A percentile compares a stretch with the other conserved stretches of the same genome.
Conservation (phyloP, 2,888 invertebrate genomes). For the Clitarchus hookeri region DNA sequence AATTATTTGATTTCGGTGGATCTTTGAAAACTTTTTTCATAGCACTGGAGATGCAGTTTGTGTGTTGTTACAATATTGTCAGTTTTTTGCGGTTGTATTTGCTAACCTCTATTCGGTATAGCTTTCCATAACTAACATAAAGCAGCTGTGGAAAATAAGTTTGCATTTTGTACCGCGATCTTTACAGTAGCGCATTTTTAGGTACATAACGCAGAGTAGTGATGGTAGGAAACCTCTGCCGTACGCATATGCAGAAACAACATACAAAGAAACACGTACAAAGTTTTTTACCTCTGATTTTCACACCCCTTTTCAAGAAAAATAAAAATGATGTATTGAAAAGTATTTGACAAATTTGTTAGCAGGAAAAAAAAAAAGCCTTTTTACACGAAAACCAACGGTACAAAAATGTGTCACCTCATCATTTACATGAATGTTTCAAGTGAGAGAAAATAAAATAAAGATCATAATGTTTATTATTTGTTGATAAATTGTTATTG, state of each 20-base stretch:
- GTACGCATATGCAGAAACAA: not conserved
- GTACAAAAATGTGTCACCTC: constrained; percentile 35
- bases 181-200: not conserved
- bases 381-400: constrained; percentile 32
- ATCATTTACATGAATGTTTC: constrained; percentile 29
- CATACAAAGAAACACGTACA: not conserved
- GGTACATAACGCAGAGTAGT: not conserved
- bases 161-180: not conserved
- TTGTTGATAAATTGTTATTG: constrained; percentile 24
- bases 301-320: not conserved
- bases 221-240: not conserved
- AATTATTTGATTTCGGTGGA: not conserved
- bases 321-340: not conserved
- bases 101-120: not conserved
- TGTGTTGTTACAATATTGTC: not conserved
- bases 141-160: not conserved
- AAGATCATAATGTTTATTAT: constrained; percentile 21
- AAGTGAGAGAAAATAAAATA: constrained; percentile 12
- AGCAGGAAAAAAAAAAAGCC: not conserved
- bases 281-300: not conserved
- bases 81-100: not conserved
- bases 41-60: not conserved
- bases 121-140: too few relatives aligned
- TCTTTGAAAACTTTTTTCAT: not conserved
- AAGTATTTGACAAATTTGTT: constrained; percentile 8